These are phyloP conservation scores for Phalacrocorax carbo DNA, from an alignment of 2,113 vertebrate genomes.

Conservation along the genomic window DNA sequence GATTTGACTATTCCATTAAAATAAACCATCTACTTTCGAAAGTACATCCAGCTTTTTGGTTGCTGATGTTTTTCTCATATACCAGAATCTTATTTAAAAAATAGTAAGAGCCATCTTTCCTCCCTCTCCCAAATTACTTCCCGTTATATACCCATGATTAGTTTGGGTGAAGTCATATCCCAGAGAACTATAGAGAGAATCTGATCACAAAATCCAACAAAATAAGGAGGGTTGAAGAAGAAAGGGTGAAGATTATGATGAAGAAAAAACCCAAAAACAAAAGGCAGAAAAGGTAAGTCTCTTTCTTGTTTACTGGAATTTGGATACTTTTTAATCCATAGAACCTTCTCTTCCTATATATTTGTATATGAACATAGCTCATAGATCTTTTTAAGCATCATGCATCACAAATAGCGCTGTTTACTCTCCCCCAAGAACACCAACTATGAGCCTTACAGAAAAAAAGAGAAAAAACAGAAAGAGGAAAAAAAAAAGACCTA, in stretches of 20 bases:
- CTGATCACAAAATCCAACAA: background rate
- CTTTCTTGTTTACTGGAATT: background rate
- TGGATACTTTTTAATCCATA: background rate
- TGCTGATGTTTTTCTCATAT: background rate
- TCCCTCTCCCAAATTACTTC: background rate
- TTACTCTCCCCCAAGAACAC: background rate
- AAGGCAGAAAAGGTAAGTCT: background rate
- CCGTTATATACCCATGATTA: background rate
- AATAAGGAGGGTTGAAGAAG: background rate
- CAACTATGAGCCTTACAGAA: background rate
- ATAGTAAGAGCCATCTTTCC: accelerated
- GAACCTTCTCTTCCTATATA: background rate
- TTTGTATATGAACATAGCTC: background rate
- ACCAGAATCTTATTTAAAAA: background rate
- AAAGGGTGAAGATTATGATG: too few relatives aligned
- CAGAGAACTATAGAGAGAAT: background rate
- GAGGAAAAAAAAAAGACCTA: background rate
- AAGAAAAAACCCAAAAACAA: too few relatives aligned
- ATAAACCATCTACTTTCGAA: background rate
- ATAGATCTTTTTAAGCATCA: background rate
- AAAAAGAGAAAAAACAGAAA: accelerated
- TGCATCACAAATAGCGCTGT: background rate
- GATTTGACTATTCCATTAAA: background rate
- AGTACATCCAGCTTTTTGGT: background rate
- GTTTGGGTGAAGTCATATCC: background rate